Percentiles rank a stretch among this genome's conserved stretches.
phyloP scores from a whole-genome alignment of 2,113 vertebrate species.

The Pyxicephalus adspersus region DNA sequence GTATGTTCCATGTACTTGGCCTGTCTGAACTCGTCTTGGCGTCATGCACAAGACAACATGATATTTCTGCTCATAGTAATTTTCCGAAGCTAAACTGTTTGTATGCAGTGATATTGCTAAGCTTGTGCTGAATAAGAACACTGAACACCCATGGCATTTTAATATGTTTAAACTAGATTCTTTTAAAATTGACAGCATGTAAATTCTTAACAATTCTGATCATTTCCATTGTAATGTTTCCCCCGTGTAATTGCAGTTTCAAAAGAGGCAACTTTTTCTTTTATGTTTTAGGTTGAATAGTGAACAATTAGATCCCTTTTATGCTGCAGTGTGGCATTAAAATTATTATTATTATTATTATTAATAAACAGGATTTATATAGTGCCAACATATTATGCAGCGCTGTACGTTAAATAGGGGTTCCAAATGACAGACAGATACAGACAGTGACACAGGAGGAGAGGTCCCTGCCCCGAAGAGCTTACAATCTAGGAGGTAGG shows the following conservation, averaged over 20 bases:
- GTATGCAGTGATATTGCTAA: neutral
- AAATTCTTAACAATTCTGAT: neutral
- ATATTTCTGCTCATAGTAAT: conserved; percentile 16
- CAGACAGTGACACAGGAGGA: no score
- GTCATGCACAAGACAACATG: conserved; percentile 12
- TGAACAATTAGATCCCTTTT: no score
- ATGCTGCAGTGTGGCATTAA: no score
- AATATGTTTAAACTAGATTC: neutral
- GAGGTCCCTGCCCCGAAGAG: no score
- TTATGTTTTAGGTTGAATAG: no score
- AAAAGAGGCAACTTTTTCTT: no score
- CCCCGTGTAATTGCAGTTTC: neutral
- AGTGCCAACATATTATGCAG: no score
- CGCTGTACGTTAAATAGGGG: no score
- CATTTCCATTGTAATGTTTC: neutral
- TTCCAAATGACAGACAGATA: no score
- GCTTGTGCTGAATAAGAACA: neutral
- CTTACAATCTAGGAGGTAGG: no score
- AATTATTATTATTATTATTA: no score
- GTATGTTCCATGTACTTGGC: conserved; percentile 46
- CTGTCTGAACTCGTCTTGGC: conserved; percentile 58
- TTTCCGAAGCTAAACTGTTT: conserved; percentile 9
- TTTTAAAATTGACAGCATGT: neutral
- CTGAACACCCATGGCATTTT: neutral
- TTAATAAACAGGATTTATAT: no score